Percentiles rank a stretch among this genome's conserved stretches.
Evolutionary conservation across 2,888 invertebrate species (phyloP).

Genomic region (Drosophila cognata): DNA sequence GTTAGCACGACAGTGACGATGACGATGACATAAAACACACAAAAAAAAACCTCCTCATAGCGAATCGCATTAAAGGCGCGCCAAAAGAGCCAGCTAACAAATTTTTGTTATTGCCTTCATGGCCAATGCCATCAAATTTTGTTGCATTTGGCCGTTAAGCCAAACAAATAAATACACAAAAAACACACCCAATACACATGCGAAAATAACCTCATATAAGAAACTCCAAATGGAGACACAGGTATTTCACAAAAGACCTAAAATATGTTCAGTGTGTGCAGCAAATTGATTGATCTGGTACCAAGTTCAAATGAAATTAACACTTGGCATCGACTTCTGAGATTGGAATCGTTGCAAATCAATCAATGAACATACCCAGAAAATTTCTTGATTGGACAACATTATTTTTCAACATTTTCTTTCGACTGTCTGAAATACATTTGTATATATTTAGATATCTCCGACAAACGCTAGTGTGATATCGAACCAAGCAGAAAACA

Average conservation of each 20-base stretch:
- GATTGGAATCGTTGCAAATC: constrained; percentile 61
- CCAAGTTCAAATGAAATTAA: constrained; percentile 46
- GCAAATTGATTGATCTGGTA: constrained; percentile 73
- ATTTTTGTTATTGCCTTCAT: constrained; percentile 37
- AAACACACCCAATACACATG: constrained; percentile 1
- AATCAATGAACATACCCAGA: constrained; percentile 60
- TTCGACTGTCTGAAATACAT: background rate
- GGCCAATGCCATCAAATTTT: constrained; percentile 65
- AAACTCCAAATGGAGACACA: constrained; percentile 25
- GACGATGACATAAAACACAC: constrained; percentile 8
- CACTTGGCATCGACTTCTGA: constrained; percentile 9
- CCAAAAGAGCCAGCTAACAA: constrained; percentile 32
- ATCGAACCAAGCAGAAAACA: constrained; percentile 21
- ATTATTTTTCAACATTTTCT: background rate
- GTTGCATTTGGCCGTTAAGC: constrained; percentile 56
- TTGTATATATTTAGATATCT: background rate
- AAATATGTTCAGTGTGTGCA: constrained; percentile 32
- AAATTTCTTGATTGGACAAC: constrained; percentile 33
- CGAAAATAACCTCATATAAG: constrained; percentile 1
- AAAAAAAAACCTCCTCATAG: constrained; percentile 14
- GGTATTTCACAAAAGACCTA: background rate
- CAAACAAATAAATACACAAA: background rate
- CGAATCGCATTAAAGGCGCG: constrained; percentile 54
- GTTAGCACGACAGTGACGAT: constrained; percentile 67
- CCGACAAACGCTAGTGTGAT: constrained; percentile 4